Evolutionary conservation across 2,888 invertebrate genomes (phyloP), one percentile per base, ranked within the genome.

Genomic region (Drosophila borborema): DNA sequence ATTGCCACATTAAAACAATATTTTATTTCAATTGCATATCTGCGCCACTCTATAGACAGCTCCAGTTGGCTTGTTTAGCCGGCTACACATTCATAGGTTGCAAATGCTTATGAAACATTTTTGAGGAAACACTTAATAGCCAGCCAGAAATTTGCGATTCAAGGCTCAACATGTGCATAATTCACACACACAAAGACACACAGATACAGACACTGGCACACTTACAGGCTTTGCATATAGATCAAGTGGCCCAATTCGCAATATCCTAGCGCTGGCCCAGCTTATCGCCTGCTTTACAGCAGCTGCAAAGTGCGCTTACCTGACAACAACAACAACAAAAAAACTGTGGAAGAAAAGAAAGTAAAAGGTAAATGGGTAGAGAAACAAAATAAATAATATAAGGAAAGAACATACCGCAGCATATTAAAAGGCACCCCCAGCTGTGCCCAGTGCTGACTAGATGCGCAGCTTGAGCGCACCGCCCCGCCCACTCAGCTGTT

Each of bases 391-490:
- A 65, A 69, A 74, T 74, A 60, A 64, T 62, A 64, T 54, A 56
- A 69, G 72, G 69, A 34, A 60, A 70, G 63, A 89, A 89, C 80
- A 79, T 87, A 73, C 90, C 90, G 88, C 88, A 85, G 80, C 88
- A 85, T 87, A 89, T 85, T 89, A 89, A 89, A 85, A 87, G 86
- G 62, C 64, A 76, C 88, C 90, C 70, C 86, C 85, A 68, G 74
- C 85, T 72, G 82, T 76, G 81, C 60, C 61, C 85, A 70, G 82
- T 76, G 81, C 60, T 63, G 76, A 58, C 79, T 81, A 70, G 81
- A 79, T 68, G 78, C 80, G 55, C 77, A 74, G 80, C 71, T 64
- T 79, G 77, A 80, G 64, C 51, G 62, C 38, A 40, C 38, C 49
- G 64, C 38, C 43, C 34, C 6, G 23, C 28, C 1, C 36, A n/a